A percentile compares a stretch with the other conserved stretches of the same genome.
phyloP scores from a whole-genome alignment of 2,888 invertebrate species.

The Papilio protenor region DNA sequence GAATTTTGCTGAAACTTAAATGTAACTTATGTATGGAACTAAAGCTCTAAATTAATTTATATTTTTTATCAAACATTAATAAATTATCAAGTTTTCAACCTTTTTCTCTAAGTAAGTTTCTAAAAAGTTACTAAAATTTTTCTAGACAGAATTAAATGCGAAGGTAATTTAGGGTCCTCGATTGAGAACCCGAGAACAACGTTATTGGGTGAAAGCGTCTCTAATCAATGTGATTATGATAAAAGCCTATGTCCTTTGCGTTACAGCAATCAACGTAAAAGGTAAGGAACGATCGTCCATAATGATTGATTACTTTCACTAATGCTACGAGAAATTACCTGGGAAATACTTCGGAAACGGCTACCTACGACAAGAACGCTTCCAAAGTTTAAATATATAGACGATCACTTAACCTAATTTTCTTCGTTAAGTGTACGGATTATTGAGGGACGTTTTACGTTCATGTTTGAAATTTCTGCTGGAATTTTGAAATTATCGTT shows the following conservation, averaged over 20 bases:
- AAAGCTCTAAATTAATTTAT: no score
- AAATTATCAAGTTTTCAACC: background rate
- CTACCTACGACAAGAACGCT: conserved; percentile 26
- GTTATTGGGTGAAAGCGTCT: conserved; percentile 25
- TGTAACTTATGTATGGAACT: no score
- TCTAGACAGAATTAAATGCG: background rate
- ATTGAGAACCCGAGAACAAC: conserved; percentile 4
- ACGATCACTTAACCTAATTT: conserved; percentile 31
- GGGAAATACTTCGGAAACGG: conserved; percentile 29
- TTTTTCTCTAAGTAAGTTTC: background rate
- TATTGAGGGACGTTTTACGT: conserved; percentile 4
- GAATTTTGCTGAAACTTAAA: no score
- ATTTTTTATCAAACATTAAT: background rate
- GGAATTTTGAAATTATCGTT: conserved; percentile 1
- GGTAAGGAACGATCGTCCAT: conserved; percentile 39
- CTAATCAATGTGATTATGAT: conserved; percentile 36
- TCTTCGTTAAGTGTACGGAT: conserved; percentile 15
- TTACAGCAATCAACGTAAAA: conserved; percentile 40
- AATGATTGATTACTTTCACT: conserved; percentile 42
- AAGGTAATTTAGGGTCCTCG: background rate
- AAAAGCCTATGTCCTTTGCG: conserved; percentile 36
- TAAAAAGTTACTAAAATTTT: background rate
- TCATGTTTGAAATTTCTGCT: conserved; percentile 1
- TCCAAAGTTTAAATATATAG: conserved; percentile 17
- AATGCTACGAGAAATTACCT: conserved; percentile 30